Conservation (phyloP, 1,140 invertebrate genomes). For the Sinonovacula constricta region DNA sequence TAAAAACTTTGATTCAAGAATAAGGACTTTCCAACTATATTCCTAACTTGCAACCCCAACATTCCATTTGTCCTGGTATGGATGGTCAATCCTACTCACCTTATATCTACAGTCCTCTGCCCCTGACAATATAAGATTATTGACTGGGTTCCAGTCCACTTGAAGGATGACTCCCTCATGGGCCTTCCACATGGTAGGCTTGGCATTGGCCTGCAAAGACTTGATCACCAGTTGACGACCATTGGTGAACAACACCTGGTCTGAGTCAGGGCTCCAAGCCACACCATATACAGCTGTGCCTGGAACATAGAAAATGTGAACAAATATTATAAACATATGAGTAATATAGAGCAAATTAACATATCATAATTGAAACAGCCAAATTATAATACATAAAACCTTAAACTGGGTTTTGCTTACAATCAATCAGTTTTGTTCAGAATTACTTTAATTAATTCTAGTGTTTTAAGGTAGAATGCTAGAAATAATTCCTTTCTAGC, state of each 20-base stretch:
- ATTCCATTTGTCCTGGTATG: too few relatives aligned
- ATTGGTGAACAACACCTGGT: conserved; percentile 90
- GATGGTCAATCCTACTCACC: too few relatives aligned
- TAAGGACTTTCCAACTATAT: too few relatives aligned
- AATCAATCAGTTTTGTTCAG: too few relatives aligned
- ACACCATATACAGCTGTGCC: conserved; percentile 88
- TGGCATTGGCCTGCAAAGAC: conserved; percentile 92
- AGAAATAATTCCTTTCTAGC: not conserved
- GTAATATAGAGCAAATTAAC: too few relatives aligned
- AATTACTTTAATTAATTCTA: not conserved
- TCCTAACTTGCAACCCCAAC: too few relatives aligned
- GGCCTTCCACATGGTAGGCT: conserved; percentile 95
- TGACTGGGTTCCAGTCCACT: conserved; percentile 92
- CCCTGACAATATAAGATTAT: conserved; percentile 93
- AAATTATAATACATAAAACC: too few relatives aligned
- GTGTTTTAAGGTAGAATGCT: not conserved
- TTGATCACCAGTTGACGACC: conserved; percentile 92
- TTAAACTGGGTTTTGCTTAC: too few relatives aligned
- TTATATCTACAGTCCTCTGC: conserved; percentile 98
- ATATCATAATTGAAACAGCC: too few relatives aligned
- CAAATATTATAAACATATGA: too few relatives aligned
- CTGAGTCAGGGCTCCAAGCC: conserved; percentile 92
- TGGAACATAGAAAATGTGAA: too few relatives aligned
- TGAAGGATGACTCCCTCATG: conserved; percentile 95
- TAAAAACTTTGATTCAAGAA: too few relatives aligned